A percentile compares a stretch with the other conserved stretches of the same genome.
Evolutionary conservation across 2,888 invertebrate genomes (phyloP).

Genomic region (Scaptomyza flava): DNA sequence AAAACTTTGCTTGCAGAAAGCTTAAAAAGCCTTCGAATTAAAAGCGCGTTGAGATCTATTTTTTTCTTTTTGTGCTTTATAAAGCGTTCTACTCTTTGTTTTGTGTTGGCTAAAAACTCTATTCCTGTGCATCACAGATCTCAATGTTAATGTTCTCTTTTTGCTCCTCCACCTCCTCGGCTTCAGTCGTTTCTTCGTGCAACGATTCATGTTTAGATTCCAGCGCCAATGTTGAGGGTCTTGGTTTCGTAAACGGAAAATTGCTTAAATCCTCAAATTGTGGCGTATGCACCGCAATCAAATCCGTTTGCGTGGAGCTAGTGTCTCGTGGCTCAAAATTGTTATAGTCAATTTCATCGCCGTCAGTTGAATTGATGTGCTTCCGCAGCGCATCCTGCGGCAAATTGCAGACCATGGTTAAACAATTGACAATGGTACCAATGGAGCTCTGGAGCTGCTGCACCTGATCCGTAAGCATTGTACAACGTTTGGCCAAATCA

Average conservation of each 20-base stretch:
- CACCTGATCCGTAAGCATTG: slow-evolving; percentile 90
- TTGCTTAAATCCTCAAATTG: slow-evolving; percentile 86
- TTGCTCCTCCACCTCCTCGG: slow-evolving; percentile 23
- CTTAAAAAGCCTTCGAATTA: slow-evolving; percentile 58
- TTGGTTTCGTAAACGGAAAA: slow-evolving; percentile 84
- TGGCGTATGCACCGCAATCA: slow-evolving; percentile 91
- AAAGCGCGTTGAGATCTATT: slow-evolving; percentile 47
- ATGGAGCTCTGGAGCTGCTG: slow-evolving; percentile 92
- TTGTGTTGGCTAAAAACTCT: slow-evolving; percentile 5
- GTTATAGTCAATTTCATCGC: slow-evolving; percentile 28
- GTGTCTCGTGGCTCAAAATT: slow-evolving; percentile 81
- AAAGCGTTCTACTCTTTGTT: slow-evolving; percentile 31
- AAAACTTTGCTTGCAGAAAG: slow-evolving; percentile 58
- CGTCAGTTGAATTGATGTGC: slow-evolving; percentile 72
- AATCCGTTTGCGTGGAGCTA: slow-evolving; percentile 91
- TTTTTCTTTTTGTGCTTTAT: slow-evolving; percentile 6
- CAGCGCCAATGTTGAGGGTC: slow-evolving; percentile 83
- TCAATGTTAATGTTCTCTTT: slow-evolving; percentile 55
- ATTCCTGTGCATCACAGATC: slow-evolving; percentile 40
- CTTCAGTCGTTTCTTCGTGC: slow-evolving; percentile 18
- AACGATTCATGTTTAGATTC: slow-evolving; percentile 55
- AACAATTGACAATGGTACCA: slow-evolving; percentile 90
- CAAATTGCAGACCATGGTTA: slow-evolving; percentile 86
- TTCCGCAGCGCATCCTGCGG: slow-evolving; percentile 83
- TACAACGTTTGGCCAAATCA: slow-evolving; percentile 91